phyloP scores from a whole-genome alignment of 2,113 vertebrate species.

The Anolis sagrei region DNA sequence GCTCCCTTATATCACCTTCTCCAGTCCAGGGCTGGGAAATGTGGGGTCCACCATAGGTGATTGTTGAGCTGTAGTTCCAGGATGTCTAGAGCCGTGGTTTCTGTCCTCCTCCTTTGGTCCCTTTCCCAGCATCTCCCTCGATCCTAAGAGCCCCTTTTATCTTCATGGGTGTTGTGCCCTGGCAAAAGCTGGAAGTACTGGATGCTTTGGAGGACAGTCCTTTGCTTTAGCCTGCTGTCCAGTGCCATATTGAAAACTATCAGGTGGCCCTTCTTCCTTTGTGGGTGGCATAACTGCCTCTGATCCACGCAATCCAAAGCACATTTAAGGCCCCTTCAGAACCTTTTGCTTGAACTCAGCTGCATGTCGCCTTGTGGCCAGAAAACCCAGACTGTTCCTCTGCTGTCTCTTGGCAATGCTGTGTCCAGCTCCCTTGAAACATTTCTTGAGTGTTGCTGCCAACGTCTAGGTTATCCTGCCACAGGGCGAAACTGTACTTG shows the following conservation, averaged over 20 bases:
- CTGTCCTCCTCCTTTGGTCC: too few relatives aligned
- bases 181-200: too few relatives aligned
- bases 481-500: not conserved
- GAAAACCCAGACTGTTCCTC: not conserved
- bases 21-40: not conserved
- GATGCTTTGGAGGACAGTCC: too few relatives aligned
- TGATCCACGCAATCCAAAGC: not conserved
- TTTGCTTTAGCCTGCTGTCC: not conserved
- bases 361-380: not conserved
- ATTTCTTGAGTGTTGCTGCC: not conserved
- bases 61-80: too few relatives aligned
- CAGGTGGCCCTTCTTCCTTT: not conserved
- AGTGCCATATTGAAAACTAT: not conserved
- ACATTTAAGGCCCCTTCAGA: not conserved
- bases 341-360: constrained; percentile 28
- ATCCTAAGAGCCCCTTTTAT: not conserved
- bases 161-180: not conserved
- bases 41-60: too few relatives aligned
- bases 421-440: not conserved
- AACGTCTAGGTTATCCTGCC: not conserved
- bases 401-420: not conserved
- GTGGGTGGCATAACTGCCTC: not conserved
- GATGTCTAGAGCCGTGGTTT: not conserved
- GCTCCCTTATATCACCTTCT: not conserved
- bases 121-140: not conserved